Evolutionary conservation across 2,113 vertebrate species (phyloP), one percentile per base, ranked within the genome.

Genomic region (Nothoprocta perdicaria): DNA sequence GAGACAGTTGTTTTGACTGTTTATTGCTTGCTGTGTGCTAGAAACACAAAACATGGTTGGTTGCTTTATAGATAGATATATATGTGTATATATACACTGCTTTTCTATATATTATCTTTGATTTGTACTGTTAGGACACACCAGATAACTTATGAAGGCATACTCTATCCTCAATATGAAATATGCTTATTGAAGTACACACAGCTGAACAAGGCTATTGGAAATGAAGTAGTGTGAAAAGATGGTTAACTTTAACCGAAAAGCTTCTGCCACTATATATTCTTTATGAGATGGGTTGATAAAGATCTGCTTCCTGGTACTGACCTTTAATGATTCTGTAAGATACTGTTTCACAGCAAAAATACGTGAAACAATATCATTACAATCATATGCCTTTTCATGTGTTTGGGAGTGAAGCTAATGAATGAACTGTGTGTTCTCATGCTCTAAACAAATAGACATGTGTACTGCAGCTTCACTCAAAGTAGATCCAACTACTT

Each of bases 321-420:
- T 95, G 90, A 93, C 83, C 76, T 96, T 94, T 88, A 79, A 55
- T 29, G 27, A 35, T 74, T 86, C 53, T 79, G 90, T 84, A 61
- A 88, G 16, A 4, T 65, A 81, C 26, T 72, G 23, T 74, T 93
- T 85, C 65, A 78, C n/a, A 57, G 23, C 22, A 46, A 89, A 94
- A 90, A 65, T 27, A 50, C 1, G 3, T 17, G 19, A 29, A 67
- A 8, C 31, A 80, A 43, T 71, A 65, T 63, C 66, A 41, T 40
- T 72, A 18, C 21, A 93, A 75, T 94, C 92, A 92, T 82, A 80
- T 94, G 95, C 66, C 52, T 94, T 86, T 85, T 58, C 88, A 86
- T 33, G 62, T 84, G 78, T 61, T 79, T 38, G 68, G 23, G 27
- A 86, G 69, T 1, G 1, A 7, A 75, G 9, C 2, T 85, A 57